A percentile compares a stretch with the other conserved stretches of the same genome.
Evolutionary conservation across 2,797 vertebrate species (phyloP).

Genomic region (Erpetoichthys calabaricus): DNA sequence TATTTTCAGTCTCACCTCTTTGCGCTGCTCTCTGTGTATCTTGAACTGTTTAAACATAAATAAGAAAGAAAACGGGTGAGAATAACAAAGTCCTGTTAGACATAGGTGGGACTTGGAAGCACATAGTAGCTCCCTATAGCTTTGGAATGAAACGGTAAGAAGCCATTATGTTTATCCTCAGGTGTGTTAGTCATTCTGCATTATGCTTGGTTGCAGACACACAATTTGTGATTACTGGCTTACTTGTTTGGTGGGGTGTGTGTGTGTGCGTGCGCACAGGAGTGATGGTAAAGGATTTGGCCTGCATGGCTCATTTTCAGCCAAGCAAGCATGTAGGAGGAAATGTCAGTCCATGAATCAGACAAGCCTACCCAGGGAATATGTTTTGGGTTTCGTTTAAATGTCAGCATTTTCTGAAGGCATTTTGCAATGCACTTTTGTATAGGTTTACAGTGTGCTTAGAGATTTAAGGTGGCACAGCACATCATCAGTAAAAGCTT

Average conservation of each 20-base stretch:
- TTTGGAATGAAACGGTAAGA: neutral
- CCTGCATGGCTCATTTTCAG: slow-evolving; percentile 35
- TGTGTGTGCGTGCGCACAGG: slow-evolving; percentile 15
- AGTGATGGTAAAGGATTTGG: slow-evolving; percentile 34
- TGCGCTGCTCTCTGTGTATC: slow-evolving; percentile 24
- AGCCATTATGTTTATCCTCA: neutral
- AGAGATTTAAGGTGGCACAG: slow-evolving; percentile 51
- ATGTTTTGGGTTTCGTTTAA: slow-evolving; percentile 24
- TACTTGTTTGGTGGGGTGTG: too few relatives aligned
- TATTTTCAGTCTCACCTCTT: slow-evolving; percentile 29
- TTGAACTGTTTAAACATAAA: slow-evolving; percentile 30
- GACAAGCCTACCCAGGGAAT: slow-evolving; percentile 42
- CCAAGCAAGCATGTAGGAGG: slow-evolving; percentile 44
- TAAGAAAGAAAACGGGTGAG: slow-evolving; percentile 37
- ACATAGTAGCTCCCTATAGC: neutral
- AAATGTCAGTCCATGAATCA: slow-evolving; percentile 47
- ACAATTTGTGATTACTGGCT: slow-evolving; percentile 21
- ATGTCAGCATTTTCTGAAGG: slow-evolving; percentile 40
- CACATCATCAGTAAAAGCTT: slow-evolving; percentile 29
- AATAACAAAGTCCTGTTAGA: slow-evolving; percentile 24
- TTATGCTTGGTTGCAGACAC: neutral
- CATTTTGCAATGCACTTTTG: slow-evolving; percentile 22
- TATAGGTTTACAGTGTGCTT: slow-evolving; percentile 47
- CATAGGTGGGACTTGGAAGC: slow-evolving; percentile 32
- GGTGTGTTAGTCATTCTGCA: neutral